Base-by-base conservation (phyloP, 1,140 invertebrate genomes). In the Lerema accius region DNA sequence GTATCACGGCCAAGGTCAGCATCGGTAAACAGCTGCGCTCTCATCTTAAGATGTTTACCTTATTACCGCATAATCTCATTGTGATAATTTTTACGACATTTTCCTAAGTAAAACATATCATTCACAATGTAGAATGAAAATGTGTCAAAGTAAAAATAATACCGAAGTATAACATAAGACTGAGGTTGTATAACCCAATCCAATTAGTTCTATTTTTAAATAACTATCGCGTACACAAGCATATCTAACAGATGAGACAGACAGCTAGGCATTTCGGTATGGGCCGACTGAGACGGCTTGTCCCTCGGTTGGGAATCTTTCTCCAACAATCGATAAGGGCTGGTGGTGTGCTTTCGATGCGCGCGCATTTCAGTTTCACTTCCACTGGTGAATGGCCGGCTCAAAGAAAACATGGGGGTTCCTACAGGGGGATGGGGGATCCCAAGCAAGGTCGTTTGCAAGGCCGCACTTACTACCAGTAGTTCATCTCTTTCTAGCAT, bases 1-100 rank as follows among this genome's bases (percentile, higher is more conserved):
- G 68, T 80, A 79, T 89, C 82, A 89, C 83, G 82, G 86, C 79
- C 84, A 89, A 89, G 86, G 84, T 82, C 78, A 65, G 46, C 65
- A 50, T 45, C 64, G 11, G 46, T 56, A 56, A 78, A 76, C 80
- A 82, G 78, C 79, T 81, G 82, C 69, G 73, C 61, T 63, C 56
- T 65, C 61, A 11, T 55, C 39, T 55, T 55, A 42, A 43, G 17
- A 56, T 56, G 13, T 64, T 55, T 45, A 32, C 40, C 16, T 9
- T 56, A 42, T 23, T 42, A 42, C 43, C 16, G 17, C n/a, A 15
- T 23, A 13, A 49, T 32, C 46, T 0, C 23, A 15, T 49, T 32
- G 23, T 26, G 17, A 55, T 43, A 9, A 43, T 43, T 45, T 16
- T 26, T 32, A 40, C 15, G 13, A 45, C 32, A 56, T 14, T 1